Conservation (phyloP, 2,113 vertebrate genomes). For the Percina caprodes region DNA sequence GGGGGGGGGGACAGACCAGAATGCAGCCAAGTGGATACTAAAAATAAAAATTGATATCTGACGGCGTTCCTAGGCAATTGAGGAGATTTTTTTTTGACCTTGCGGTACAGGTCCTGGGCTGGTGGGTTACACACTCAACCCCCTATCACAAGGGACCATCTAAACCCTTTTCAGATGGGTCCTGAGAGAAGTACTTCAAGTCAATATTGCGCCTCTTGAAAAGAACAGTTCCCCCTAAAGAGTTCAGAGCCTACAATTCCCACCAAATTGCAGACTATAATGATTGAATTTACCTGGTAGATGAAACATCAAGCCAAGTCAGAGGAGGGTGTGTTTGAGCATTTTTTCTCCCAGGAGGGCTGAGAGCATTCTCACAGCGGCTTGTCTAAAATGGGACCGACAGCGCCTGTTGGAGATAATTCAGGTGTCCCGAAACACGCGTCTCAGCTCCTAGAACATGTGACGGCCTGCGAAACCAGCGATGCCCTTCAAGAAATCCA, state of each 20-base stretch:
- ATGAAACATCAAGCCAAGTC: conserved; percentile 73
- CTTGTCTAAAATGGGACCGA: conserved; percentile 57
- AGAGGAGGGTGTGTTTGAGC: conserved; percentile 50
- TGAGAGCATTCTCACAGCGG: conserved; percentile 50
- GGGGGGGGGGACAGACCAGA: conserved; percentile 2
- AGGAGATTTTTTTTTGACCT: conserved; percentile 78
- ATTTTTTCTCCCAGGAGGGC: conserved; percentile 51
- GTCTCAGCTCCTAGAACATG: conserved; percentile 61
- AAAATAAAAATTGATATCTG: conserved; percentile 60
- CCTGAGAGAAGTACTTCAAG: conserved; percentile 69
- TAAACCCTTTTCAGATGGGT: conserved; percentile 45
- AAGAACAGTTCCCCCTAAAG: conserved; percentile 49
- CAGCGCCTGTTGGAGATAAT: conserved; percentile 46
- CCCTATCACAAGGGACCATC: conserved; percentile 49
- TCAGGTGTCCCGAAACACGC: conserved; percentile 76
- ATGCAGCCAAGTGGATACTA: conserved; percentile 51
- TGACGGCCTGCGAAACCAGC: conserved; percentile 73
- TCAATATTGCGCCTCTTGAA: conserved; percentile 42
- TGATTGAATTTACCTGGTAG: conserved; percentile 77
- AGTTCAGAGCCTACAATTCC: conserved; percentile 48
- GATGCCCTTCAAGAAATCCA: conserved; percentile 82
- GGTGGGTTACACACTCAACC: conserved; percentile 70
- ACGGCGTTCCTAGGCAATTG: conserved; percentile 39
- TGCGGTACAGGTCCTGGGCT: conserved; percentile 78
- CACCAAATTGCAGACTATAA: neutral